Conservation (phyloP, 2,113 vertebrate species). For the human region GRCh38 chr12:59941501-59942000, state of each 20-base stretch:
- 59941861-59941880: background rate
- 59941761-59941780: background rate
- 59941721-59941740: slow-evolving; percentile 1
- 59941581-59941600: background rate
- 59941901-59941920: background rate
- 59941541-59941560: background rate
- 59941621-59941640: background rate
- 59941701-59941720: background rate
- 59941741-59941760: background rate
- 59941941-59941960: background rate
- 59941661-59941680: background rate
- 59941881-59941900: background rate
- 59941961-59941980: background rate
- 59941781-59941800: background rate
- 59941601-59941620: background rate
- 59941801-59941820: background rate
- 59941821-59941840: background rate
- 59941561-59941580: background rate
- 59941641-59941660: background rate
- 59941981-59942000: background rate
- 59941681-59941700: background rate
- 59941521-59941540: background rate
- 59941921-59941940: background rate
- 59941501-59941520: background rate
- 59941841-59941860: background rate